A percentile compares a stretch with the other conserved stretches of the same genome.
Conservation (phyloP, 2,797 vertebrate genomes). For the Anas flavirostris region DNA sequence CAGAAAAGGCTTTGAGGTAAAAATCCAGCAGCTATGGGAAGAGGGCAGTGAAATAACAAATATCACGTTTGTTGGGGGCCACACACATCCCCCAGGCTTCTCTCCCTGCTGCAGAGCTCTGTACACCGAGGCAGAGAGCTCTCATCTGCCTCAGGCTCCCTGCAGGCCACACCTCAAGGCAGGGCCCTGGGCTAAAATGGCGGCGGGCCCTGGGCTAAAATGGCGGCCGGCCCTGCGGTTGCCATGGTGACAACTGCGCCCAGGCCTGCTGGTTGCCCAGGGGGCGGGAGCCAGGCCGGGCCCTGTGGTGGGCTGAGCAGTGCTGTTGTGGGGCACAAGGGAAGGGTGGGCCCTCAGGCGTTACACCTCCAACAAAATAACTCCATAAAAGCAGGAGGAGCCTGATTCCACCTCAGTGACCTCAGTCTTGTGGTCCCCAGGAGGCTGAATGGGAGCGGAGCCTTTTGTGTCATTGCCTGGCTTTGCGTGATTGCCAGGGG, state of each 20-base stretch:
- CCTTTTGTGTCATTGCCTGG: neutral
- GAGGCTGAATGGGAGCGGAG: neutral
- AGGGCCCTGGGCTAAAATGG: rapidly evolving
- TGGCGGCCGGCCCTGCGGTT: rapidly evolving
- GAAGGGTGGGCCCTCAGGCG: neutral
- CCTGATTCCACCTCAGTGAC: rapidly evolving
- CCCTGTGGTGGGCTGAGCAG: rapidly evolving
- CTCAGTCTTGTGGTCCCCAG: rapidly evolving
- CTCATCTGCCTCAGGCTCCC: rapidly evolving
- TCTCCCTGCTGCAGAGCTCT: neutral
- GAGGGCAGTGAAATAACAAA: neutral
- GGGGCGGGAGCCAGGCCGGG: neutral
- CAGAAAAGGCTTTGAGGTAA: neutral
- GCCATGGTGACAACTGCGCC: rapidly evolving
- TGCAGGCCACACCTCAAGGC: neutral
- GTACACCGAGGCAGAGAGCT: rapidly evolving
- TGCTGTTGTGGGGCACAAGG: rapidly evolving
- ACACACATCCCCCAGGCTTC: rapidly evolving
- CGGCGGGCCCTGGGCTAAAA: neutral
- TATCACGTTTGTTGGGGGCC: rapidly evolving
- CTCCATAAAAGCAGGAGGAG: rapidly evolving
- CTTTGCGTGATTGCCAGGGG: neutral
- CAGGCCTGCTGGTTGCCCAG: neutral
- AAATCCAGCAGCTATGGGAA: neutral
- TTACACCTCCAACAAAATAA: neutral